These are phyloP conservation scores for Bombyx mandarina DNA, from an alignment of 1,140 invertebrate species.

Conservation along the genomic window DNA sequence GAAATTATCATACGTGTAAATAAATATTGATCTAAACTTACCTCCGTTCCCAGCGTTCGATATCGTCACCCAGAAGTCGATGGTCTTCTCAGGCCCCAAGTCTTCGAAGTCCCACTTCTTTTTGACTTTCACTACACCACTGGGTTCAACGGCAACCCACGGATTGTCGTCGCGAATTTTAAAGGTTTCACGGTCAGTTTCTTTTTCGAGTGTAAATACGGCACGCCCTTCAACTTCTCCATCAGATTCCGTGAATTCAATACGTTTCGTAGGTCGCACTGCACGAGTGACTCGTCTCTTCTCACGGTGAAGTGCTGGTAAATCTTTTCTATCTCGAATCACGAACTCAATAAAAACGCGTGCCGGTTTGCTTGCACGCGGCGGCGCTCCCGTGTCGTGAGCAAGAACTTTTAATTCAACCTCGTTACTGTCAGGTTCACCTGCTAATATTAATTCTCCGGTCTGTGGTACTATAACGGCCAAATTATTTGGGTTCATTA, in stretches of 20 bases:
- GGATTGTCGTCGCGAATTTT: constrained; percentile 94
- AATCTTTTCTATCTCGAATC: constrained; percentile 72
- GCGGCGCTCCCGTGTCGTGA: constrained; percentile 84
- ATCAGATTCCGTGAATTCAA: constrained; percentile 92
- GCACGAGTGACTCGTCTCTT: constrained; percentile 89
- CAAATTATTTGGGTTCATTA: constrained; percentile 82
- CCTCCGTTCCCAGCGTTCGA: constrained; percentile 89
- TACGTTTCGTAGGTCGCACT: constrained; percentile 90
- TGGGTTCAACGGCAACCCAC: constrained; percentile 93
- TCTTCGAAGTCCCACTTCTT: constrained; percentile 98
- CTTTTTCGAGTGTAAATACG: constrained; percentile 92
- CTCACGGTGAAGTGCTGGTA: constrained; percentile 76
- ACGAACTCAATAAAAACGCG: constrained; percentile 83
- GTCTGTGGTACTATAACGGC: constrained; percentile 93
- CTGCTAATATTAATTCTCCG: constrained; percentile 86
- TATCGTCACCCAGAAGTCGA: constrained; percentile 96
- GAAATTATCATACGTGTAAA: background rate
- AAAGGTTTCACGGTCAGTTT: constrained; percentile 92
- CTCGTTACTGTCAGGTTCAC: constrained; percentile 79
- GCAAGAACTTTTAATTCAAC: constrained; percentile 81
- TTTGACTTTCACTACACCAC: constrained; percentile 92
- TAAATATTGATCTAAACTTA: constrained; percentile 64
- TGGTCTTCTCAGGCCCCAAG: constrained; percentile 94
- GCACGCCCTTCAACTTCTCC: constrained; percentile 89
- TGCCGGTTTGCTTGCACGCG: constrained; percentile 78